A percentile compares a stretch with the other conserved stretches of the same genome.
phyloP scores from a whole-genome alignment of 2,888 invertebrate species.

The Hirtodrosophila histrioides region DNA sequence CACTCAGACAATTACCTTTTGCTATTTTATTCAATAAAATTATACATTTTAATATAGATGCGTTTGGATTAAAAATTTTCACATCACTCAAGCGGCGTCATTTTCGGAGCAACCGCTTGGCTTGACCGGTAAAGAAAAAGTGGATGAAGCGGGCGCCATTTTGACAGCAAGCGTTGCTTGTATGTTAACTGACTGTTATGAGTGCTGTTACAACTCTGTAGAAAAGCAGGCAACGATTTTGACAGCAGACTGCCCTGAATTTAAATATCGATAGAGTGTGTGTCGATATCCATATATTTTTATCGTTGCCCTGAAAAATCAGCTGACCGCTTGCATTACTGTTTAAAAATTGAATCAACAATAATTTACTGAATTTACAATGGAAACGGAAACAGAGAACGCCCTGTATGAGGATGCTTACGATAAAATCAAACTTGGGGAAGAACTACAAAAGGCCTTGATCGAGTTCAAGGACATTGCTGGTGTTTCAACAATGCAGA shows the following conservation, averaged over 20 bases:
- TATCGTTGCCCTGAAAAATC: slow-evolving; percentile 17
- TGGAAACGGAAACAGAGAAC: slow-evolving; percentile 29
- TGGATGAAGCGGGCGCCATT: slow-evolving; percentile 24
- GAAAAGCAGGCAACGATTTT: neutral
- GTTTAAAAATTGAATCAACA: no score
- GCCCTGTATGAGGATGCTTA: slow-evolving; percentile 82
- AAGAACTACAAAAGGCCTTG: slow-evolving; percentile 86
- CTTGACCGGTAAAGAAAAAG: slow-evolving; percentile 53
- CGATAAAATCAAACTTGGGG: slow-evolving; percentile 88
- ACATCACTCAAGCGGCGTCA: slow-evolving; percentile 40
- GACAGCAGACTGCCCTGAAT: slow-evolving; percentile 16
- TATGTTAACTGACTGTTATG: no score
- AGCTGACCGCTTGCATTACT: slow-evolving; percentile 27
- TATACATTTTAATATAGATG: slow-evolving; percentile 57
- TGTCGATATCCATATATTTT: neutral
- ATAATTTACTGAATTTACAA: slow-evolving; percentile 1
- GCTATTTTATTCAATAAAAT: slow-evolving; percentile 37
- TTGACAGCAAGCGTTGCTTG: slow-evolving; percentile 16
- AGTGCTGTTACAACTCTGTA: no score
- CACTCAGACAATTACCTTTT: slow-evolving; percentile 55
- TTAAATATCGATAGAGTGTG: slow-evolving; percentile 33
- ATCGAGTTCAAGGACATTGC: slow-evolving; percentile 86
- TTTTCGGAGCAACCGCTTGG: slow-evolving; percentile 42
- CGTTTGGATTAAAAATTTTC: slow-evolving; percentile 49
- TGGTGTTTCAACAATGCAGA: slow-evolving; percentile 89